A percentile compares a stretch with the other conserved stretches of the same genome.
Conservation (phyloP, 2,797 vertebrate genomes). For the Muscicapa striata region DNA sequence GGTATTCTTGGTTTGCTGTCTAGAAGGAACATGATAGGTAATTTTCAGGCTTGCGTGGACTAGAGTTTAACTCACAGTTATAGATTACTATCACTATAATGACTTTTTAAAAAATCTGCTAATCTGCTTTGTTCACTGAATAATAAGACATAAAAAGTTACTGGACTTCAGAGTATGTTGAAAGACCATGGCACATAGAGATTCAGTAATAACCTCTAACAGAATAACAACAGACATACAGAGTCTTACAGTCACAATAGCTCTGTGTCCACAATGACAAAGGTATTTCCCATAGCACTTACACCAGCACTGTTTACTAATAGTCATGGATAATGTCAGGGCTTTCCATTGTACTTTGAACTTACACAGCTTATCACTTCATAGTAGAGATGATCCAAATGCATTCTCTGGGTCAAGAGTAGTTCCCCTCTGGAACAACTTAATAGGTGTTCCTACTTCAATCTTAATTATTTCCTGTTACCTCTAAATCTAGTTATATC, state of each 20-base stretch:
- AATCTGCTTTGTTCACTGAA: neutral
- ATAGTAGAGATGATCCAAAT: neutral
- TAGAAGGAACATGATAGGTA: neutral
- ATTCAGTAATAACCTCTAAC: neutral
- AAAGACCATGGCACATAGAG: accelerated
- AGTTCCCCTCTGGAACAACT: neutral
- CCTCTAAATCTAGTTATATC: neutral
- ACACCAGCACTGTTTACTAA: neutral
- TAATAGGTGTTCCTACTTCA: neutral
- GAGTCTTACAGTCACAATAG: neutral
- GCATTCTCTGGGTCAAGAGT: neutral
- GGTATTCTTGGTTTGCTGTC: neutral
- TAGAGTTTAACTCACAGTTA: neutral
- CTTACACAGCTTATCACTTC: slow-evolving; percentile 15
- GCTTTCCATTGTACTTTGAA: slow-evolving; percentile 16
- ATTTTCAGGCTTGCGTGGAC: accelerated
- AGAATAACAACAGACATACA: neutral
- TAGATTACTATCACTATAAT: neutral
- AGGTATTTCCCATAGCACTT: neutral
- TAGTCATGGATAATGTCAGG: neutral
- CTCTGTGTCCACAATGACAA: neutral
- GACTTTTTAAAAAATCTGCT: neutral
- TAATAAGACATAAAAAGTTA: neutral
- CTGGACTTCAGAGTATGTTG: neutral
- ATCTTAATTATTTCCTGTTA: neutral